Evolutionary conservation across 2,797 vertebrate species (phyloP).

Genomic region (Crax fasciolata): DNA sequence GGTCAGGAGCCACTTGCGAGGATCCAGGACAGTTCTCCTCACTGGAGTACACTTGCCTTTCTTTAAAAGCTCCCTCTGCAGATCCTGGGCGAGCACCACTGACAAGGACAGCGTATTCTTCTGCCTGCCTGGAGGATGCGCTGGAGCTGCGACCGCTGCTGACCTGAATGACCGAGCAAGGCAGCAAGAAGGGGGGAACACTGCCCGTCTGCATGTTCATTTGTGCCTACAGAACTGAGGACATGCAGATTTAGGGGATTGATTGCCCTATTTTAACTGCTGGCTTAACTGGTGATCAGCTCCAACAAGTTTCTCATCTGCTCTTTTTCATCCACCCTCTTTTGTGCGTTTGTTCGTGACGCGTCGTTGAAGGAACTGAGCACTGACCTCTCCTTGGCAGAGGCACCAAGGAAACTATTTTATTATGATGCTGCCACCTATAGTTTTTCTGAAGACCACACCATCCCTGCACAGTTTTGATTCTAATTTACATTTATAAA

Average conservation of each 20-base stretch:
- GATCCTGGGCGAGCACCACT: background rate
- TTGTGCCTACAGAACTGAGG: background rate
- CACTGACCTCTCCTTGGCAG: background rate
- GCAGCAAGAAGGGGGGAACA: background rate
- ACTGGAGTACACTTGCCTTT: background rate
- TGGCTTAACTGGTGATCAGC: background rate
- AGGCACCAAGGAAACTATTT: background rate
- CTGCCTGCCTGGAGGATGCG: background rate
- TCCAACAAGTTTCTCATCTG: background rate
- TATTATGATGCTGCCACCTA: constrained; percentile 56
- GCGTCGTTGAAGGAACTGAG: background rate
- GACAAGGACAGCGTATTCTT: background rate
- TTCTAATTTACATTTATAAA: background rate
- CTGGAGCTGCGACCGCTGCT: background rate
- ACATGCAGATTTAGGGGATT: background rate
- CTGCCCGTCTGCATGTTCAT: background rate
- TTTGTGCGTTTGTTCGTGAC: background rate
- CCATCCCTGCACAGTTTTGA: background rate
- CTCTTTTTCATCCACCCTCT: background rate
- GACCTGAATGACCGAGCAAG: background rate
- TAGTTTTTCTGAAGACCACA: constrained; percentile 13
- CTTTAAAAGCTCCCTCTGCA: background rate
- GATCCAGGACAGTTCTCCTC: background rate
- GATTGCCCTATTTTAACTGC: background rate
- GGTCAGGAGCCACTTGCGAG: background rate